A percentile compares a stretch with the other conserved stretches of the same genome.
Evolutionary conservation across 1,140 invertebrate species (phyloP).

Genomic region (Bacillus rossius): DNA sequence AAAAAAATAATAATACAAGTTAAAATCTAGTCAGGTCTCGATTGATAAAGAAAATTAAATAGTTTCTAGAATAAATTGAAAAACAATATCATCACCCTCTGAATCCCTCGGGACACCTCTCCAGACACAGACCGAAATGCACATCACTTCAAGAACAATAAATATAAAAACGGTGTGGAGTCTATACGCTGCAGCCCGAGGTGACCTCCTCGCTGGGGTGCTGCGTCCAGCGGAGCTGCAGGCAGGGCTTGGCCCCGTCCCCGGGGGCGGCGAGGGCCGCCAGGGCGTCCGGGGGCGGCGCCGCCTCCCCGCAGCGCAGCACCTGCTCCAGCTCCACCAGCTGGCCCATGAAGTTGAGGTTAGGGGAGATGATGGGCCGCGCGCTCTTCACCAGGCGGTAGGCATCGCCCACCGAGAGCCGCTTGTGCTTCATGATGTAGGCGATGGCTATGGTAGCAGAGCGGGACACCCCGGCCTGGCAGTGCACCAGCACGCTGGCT

Average conservation of each 20-base stretch:
- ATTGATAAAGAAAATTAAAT: too few relatives aligned
- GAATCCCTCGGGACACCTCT: too few relatives aligned
- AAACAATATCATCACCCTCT: too few relatives aligned
- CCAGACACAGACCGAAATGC: too few relatives aligned
- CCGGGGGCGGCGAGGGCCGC: conserved; percentile 27
- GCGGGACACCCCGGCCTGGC: conserved; percentile 91
- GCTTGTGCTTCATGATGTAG: conserved; percentile 88
- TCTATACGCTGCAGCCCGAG: conserved; percentile 48
- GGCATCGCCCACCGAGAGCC: conserved; percentile 81
- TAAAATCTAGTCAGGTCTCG: too few relatives aligned
- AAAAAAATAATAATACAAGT: too few relatives aligned
- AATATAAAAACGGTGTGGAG: too few relatives aligned
- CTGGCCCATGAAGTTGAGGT: conserved; percentile 97
- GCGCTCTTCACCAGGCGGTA: conserved; percentile 83
- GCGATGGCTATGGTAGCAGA: conserved; percentile 93
- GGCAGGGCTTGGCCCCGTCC: conserved; percentile 39
- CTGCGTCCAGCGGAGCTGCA: conserved; percentile 49
- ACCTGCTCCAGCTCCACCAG: conserved; percentile 80
- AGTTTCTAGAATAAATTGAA: too few relatives aligned
- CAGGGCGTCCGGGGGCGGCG: conserved; percentile 53
- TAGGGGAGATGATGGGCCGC: conserved; percentile 89
- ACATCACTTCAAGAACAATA: too few relatives aligned
- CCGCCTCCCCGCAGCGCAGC: conserved; percentile 65
- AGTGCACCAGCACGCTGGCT: conserved; percentile 84
- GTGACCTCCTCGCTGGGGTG: conserved; percentile 47